Evolutionary conservation across 2,113 vertebrate species (phyloP), one percentile per base, ranked within the genome.

Genomic region (Mugil cephalus): DNA sequence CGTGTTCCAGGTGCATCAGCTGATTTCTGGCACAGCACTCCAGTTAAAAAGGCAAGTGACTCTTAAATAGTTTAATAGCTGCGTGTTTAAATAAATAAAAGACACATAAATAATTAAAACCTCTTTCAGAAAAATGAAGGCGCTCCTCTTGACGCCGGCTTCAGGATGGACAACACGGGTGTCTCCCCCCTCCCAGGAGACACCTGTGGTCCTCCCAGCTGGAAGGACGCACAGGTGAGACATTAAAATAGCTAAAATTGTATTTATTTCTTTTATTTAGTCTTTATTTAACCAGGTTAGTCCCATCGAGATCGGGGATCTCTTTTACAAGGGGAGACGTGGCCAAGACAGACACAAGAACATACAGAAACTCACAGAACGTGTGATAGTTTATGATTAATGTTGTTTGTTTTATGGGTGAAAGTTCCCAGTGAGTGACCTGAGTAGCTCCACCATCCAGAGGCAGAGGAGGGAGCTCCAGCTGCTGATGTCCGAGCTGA

Each of bases 401-500:
- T n/a, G n/a, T n/a, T n/a, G n/a, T n/a, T n/a, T n/a, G n/a, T n/a
- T n/a, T n/a, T n/a, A n/a, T n/a, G n/a, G n/a, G 1, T 10, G 9
- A 14, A 43, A 85, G 84, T 38, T 74, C 47, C 45, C 68, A 6
- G 69, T 58, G 30, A 61, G n/a, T 1, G 75, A 85, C 45, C 48
- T 39, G 52, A 82, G 76, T 1, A 17, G 39, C 54, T 73, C 70
- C 62, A 86, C 74, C 50, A 67, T 86, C 60, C 80, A 69, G 74
- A 71, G 58, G 65, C 80, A 84, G 79, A 80, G 83, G 50, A 84
- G 52, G 65, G 87, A 90, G 77, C 78, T 88, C 3, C 85, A 88
- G 70, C 85, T 88, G 63, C 70, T 90, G 60, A 71, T 88, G 63
- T 52, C 79, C 0, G 87, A 90, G 64, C 79, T 90, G 62, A 90